These are phyloP conservation scores for Trisateles emortualis DNA, from an alignment of 2,888 invertebrate species.

Conservation along the genomic window DNA sequence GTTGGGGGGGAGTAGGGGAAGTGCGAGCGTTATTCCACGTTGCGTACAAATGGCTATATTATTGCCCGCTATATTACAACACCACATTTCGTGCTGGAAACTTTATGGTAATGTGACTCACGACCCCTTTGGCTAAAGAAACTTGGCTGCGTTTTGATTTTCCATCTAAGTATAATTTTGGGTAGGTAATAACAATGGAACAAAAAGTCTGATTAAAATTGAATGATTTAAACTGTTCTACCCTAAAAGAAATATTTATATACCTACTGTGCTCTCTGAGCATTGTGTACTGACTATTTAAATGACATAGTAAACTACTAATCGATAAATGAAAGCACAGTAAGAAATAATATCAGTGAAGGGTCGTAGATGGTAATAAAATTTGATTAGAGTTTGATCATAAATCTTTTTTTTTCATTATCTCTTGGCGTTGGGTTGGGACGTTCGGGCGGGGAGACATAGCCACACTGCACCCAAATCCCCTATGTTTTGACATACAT, in stretches of 20 bases:
- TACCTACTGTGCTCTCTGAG: too few relatives aligned
- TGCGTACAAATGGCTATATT: constrained; percentile 77
- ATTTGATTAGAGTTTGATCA: constrained; percentile 84
- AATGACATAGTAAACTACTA: constrained; percentile 59
- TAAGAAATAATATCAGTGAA: constrained; percentile 60
- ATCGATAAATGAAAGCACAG: constrained; percentile 64
- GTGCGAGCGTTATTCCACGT: constrained; percentile 66
- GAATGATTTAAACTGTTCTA: too few relatives aligned
- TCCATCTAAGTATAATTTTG: constrained; percentile 48
- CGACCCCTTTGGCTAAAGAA: constrained; percentile 78
- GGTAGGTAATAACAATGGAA: constrained; percentile 27
- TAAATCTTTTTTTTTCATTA: constrained; percentile 86
- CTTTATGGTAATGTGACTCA: constrained; percentile 78
- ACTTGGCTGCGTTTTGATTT: constrained; percentile 69
- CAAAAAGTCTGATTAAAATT: background rate
- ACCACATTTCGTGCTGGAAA: constrained; percentile 74
- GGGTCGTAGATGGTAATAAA: constrained; percentile 79
- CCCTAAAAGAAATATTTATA: too few relatives aligned
- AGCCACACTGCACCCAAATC: constrained; percentile 72
- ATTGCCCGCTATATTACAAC: constrained; percentile 75
- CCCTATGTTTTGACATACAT: constrained; percentile 85
- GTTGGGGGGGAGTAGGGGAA: constrained; percentile 58
- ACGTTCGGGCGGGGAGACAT: constrained; percentile 64
- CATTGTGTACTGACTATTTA: background rate
- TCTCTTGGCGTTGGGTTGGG: constrained; percentile 71